These are phyloP conservation scores for Phylloscopus whistleri DNA, from an alignment of 2,113 vertebrate genomes.

Conservation along the genomic window DNA sequence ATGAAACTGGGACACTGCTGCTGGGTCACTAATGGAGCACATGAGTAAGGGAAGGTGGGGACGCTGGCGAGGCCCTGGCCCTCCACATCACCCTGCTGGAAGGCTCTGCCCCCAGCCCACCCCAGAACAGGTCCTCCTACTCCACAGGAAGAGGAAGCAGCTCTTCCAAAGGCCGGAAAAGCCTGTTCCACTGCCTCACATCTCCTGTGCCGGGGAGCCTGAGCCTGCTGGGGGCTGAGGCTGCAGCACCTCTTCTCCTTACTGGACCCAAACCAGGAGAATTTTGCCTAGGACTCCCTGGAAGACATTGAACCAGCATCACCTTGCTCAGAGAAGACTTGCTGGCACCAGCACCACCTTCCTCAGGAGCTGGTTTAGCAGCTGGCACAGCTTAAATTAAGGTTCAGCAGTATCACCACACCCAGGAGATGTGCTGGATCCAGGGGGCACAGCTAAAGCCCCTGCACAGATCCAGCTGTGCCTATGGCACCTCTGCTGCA, in stretches of 20 bases:
- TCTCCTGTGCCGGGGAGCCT: not conserved
- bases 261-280: not conserved
- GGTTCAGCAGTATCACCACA: not conserved
- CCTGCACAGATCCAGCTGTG: rapidly evolving
- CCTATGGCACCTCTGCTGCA: not conserved
- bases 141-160: constrained; percentile 36
- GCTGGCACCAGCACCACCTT: not conserved
- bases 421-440: not conserved
- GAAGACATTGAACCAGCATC: not conserved
- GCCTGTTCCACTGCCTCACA: constrained; percentile 39
- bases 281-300: not conserved
- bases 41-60: constrained; percentile 53
- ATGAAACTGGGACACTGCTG: constrained; percentile 52
- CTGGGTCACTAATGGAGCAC: constrained; percentile 36
- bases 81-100: not conserved
- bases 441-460: not conserved
- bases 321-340: not conserved
- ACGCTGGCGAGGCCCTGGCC: not conserved
- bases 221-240: not conserved
- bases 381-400: not conserved
- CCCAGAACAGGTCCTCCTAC: constrained; percentile 55
- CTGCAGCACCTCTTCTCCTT: not conserved
- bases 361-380: not conserved
- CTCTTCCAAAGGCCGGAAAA: constrained; percentile 53
- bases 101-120: constrained; percentile 11